phyloP scores from a whole-genome alignment of 2,888 invertebrate species.

The Rhorus exstirpatorius region DNA sequence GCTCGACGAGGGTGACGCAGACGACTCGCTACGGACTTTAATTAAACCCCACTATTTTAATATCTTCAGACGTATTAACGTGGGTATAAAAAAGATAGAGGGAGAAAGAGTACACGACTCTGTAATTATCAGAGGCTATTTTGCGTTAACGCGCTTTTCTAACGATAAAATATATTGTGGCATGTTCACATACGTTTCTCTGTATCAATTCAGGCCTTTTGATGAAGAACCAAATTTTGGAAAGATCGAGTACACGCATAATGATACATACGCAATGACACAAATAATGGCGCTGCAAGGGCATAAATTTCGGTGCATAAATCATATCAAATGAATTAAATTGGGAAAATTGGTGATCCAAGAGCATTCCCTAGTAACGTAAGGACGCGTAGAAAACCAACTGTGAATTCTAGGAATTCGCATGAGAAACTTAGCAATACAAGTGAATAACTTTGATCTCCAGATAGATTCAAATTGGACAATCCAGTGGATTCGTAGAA shows the following conservation, averaged over 20 bases:
- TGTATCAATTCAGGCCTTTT: not conserved
- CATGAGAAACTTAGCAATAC: no score
- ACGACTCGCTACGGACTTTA: slow-evolving; percentile 71
- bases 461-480: no score
- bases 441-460: no score
- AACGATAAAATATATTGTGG: slow-evolving; percentile 41
- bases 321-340: no score
- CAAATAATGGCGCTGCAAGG: no score
- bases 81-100: slow-evolving; percentile 19
- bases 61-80: slow-evolving; percentile 70
- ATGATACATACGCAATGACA: not conserved
- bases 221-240: not conserved
- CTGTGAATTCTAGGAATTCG: no score
- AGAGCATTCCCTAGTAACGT: no score
- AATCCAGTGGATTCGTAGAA: no score
- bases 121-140: slow-evolving; percentile 63
- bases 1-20: slow-evolving; percentile 59
- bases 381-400: no score
- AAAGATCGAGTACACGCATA: not conserved
- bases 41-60: slow-evolving; percentile 76
- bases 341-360: no score
- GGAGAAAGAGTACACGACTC: slow-evolving; percentile 29
- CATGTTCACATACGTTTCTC: slow-evolving; percentile 9
- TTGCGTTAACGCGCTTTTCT: slow-evolving; percentile 51
- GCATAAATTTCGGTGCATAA: no score